These are phyloP conservation scores for Drosophila kepulauana DNA, from an alignment of 1,140 invertebrate genomes.

Conservation along the genomic window DNA sequence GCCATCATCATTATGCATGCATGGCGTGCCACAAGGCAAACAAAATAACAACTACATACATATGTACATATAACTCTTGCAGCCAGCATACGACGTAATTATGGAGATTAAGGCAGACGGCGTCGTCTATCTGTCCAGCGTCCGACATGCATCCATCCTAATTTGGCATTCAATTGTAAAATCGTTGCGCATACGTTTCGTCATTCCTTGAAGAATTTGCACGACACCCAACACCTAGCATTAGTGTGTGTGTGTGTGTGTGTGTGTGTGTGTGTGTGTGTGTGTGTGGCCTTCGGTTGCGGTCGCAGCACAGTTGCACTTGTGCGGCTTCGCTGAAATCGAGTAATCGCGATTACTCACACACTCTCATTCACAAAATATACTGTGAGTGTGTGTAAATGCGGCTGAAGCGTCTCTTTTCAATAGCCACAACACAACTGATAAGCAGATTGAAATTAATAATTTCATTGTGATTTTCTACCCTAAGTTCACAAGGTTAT, in stretches of 20 bases:
- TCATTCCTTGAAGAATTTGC: constrained; percentile 68
- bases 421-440: constrained; percentile 13
- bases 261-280: constrained; percentile 21
- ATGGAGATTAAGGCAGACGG: constrained; percentile 45
- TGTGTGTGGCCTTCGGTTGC: constrained; percentile 67
- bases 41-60: constrained; percentile 25
- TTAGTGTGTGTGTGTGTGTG: constrained; percentile 1
- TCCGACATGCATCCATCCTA: constrained; percentile 46
- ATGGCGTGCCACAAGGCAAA: constrained; percentile 60
- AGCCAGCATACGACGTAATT: constrained; percentile 34
- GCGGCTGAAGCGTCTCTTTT: background rate
- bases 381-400: constrained; percentile 3
- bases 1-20: constrained; percentile 61
- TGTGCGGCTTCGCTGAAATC: constrained; percentile 63
- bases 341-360: constrained; percentile 4
- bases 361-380: background rate
- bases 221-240: constrained; percentile 37
- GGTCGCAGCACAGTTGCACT: constrained; percentile 68
- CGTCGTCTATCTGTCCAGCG: constrained; percentile 21
- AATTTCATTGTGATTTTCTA: constrained; percentile 19
- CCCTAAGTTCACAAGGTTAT: too few relatives aligned
- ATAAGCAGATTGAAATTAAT: constrained; percentile 34
- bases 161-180: constrained; percentile 79
- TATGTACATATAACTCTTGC: background rate
- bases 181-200: constrained; percentile 73